Percentiles rank a stretch among this genome's conserved stretches.
Evolutionary conservation across 1,140 invertebrate genomes (phyloP).

Genomic region (Acromyrmex heyeri): DNA sequence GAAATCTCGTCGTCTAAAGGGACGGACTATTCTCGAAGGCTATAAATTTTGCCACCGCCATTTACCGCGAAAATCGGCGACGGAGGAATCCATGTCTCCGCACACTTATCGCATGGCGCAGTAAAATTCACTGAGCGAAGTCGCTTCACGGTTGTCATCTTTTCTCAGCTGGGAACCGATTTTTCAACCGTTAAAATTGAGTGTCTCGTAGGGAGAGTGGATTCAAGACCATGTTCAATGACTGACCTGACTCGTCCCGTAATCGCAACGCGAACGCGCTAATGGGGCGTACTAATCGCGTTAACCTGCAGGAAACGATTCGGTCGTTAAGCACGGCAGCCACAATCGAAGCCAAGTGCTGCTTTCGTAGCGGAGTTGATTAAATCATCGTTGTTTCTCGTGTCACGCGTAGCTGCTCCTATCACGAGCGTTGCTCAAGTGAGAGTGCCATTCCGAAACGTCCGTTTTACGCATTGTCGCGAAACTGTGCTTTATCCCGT

Average conservation of each 20-base stretch:
- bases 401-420: slow-evolving; percentile 51
- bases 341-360: slow-evolving; percentile 67
- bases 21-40: background rate
- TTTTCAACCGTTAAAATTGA: slow-evolving; percentile 35
- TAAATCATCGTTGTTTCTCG: slow-evolving; percentile 66
- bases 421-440: slow-evolving; percentile 12
- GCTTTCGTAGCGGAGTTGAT: slow-evolving; percentile 53
- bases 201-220: background rate
- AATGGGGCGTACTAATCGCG: slow-evolving; percentile 77
- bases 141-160: slow-evolving; percentile 16
- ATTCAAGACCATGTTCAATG: slow-evolving; percentile 30
- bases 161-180: slow-evolving; percentile 3
- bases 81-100: slow-evolving; percentile 18
- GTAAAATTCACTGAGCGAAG: slow-evolving; percentile 28
- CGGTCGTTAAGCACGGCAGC: slow-evolving; percentile 71
- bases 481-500: background rate
- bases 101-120: slow-evolving; percentile 27
- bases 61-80: slow-evolving; percentile 29
- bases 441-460: slow-evolving; percentile 9
- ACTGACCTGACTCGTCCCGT: slow-evolving; percentile 50
- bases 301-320: slow-evolving; percentile 76
- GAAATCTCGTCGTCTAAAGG: slow-evolving; percentile 19
- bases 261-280: slow-evolving; percentile 73
- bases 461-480: slow-evolving; percentile 27
- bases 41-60: slow-evolving; percentile 22